Evolutionary conservation across 2,888 invertebrate species (phyloP), one percentile per base, ranked within the genome.

Genomic region (Macrophya annulata): DNA sequence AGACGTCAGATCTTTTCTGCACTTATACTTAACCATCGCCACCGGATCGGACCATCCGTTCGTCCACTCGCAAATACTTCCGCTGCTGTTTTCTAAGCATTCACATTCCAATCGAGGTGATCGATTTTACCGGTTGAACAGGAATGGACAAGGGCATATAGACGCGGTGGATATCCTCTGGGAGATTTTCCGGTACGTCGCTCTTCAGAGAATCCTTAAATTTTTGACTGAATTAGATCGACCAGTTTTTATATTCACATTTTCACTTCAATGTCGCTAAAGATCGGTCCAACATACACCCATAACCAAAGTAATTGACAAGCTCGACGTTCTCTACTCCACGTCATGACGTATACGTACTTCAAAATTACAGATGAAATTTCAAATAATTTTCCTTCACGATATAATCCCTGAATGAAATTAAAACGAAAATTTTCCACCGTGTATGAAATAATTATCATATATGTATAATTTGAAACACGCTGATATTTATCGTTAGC

Each of bases 21-120:
- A 40, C 37, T 37, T 71, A 51, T 45, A 43, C 86, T 86, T 86
- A 86, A 87, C 87, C 86, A 84, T 85, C 85, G 85, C 87, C 88
- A 48, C 84, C 31, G 31, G n/a, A 48, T 71, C 37, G 21, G 37
- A 37, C 79, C 62, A 55, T 55, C n/a, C 55, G 55, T 55, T 31
- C 51, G 40, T 76, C 59, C 72, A 45, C n/a, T 74, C 43, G 74
- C 45, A n/a, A 84, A 76, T 62, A 84, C 59, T 84, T 84, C 84
- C 84, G 37, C 74, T 55, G 55, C 84, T 45, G 59, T 87, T 81
- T 85, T 87, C 83, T 86, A 84, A 85, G 86, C 88, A 85, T 86
- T 86, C 86, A 88, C 89, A 89, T 89, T 89, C 89, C 89, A 86
- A 86, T 81, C 85, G 82, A 85, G 84, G 79, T 84, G 81, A 81